These are phyloP conservation scores for Pantherophis alleghaniensis DNA, from an alignment of 2,797 vertebrate genomes.

Conservation along the genomic window DNA sequence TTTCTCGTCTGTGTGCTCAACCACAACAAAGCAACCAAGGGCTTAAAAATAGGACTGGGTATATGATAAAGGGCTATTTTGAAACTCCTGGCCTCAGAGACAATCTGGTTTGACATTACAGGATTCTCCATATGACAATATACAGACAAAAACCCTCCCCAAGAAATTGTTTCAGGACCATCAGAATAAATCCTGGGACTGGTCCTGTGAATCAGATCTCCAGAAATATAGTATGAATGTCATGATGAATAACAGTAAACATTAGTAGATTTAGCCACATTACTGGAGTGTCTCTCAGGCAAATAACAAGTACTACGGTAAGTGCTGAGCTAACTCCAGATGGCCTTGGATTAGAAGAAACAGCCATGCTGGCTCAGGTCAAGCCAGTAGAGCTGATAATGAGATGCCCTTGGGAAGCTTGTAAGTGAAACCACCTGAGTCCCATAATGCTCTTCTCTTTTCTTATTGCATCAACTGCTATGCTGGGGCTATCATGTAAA, in stretches of 20 bases:
- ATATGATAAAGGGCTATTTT: neutral
- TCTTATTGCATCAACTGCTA: neutral
- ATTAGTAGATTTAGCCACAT: neutral
- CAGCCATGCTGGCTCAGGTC: neutral
- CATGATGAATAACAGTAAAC: neutral
- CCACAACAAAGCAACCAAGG: neutral
- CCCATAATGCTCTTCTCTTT: neutral
- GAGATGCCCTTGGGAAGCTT: neutral
- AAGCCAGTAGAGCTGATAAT: neutral
- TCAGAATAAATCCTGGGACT: slow-evolving; percentile 7
- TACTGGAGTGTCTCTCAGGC: neutral
- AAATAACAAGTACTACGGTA: neutral
- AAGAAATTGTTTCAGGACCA: neutral
- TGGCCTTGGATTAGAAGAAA: neutral
- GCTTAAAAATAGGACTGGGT: neutral
- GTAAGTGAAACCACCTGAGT: neutral
- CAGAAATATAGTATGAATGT: neutral
- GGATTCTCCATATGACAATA: neutral
- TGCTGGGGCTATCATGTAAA: neutral
- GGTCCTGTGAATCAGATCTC: neutral
- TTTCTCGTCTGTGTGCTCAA: neutral
- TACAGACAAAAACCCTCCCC: neutral
- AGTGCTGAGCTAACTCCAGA: neutral
- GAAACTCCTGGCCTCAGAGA: neutral
- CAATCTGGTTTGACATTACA: slow-evolving; percentile 6